Evolutionary conservation across 2,113 vertebrate species (phyloP), one percentile per base, ranked within the genome.

Genomic region (Tympanuchus pallidicinctus): DNA sequence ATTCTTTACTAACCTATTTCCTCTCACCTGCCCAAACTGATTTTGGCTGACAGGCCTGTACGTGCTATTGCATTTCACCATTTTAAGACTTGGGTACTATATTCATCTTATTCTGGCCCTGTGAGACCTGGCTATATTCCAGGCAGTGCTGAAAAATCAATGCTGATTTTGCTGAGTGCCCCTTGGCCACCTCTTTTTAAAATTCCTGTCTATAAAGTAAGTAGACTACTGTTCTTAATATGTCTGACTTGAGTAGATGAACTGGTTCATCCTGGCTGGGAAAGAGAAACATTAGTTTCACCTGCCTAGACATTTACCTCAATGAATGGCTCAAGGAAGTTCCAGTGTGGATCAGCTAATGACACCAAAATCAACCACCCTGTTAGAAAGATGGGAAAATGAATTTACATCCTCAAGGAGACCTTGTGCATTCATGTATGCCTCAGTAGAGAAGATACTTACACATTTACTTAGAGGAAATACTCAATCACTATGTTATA

Each of bases 91-190:
- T 56, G 19, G 38, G 43, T 80, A 50, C 50, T 88, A 40, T 76
- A 47, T 88, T 87, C 93, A 30, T 87, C 87, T 94, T 81, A 48
- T 91, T 88, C 43, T 52, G 12, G 47, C n/a, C 47, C 17, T 3
- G 0, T 72, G 47, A 83, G 52, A 91, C 61, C 34, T 94, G 82
- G 69, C 84, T 69, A 11, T 34, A 21, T 83, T 95, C 67, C 85
- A 94, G 66, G 38, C n/a, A 65, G 36, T 36, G 69, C 42, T 88
- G 47, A 85, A 91, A 96, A 95, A 92, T 91, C 89, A 94, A 67
- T 93, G 91, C 65, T 94, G 90, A 83, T 94, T 91, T 94, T 92
- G 42, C 93, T 88, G 87, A 91, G 86, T 75, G 57, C 85, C 61
- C 52, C 72, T 91, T 3, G 7, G 72, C 79, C 82, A 78, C 47